Conservation (phyloP, 2,797 vertebrate genomes). For the Aulostomus chinensis region DNA sequence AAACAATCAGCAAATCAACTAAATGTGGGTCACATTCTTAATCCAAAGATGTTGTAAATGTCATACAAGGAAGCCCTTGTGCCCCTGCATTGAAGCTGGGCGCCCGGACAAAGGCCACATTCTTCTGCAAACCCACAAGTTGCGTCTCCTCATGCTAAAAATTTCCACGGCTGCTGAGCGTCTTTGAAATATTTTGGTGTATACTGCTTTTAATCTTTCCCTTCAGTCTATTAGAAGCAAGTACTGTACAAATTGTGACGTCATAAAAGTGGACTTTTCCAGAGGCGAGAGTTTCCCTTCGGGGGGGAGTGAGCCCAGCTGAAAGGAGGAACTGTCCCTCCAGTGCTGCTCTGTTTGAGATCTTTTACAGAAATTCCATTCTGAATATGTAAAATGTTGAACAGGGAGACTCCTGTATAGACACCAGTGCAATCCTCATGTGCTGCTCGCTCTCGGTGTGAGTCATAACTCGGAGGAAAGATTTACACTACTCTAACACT, state of each 20-base stretch:
- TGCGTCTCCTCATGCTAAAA: conserved; percentile 37
- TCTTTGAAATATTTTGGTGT: conserved; percentile 26
- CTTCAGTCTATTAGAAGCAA: conserved; percentile 19
- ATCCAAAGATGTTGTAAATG: conserved; percentile 38
- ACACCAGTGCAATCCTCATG: not conserved
- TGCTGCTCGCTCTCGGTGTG: not conserved
- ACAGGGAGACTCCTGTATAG: conserved; percentile 2
- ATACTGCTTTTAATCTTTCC: conserved; percentile 37
- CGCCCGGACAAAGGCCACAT: conserved; percentile 53
- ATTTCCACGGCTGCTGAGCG: conserved; percentile 56
- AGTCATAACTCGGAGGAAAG: too few species aligned
- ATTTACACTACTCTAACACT: too few species aligned
- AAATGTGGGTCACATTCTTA: conserved; percentile 38
- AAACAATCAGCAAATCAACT: conserved; percentile 30
- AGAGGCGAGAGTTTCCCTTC: conserved; percentile 53
- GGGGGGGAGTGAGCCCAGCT: conserved; percentile 24
- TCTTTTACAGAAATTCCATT: conserved; percentile 35
- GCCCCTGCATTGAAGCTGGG: conserved; percentile 9
- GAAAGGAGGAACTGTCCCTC: conserved; percentile 53
- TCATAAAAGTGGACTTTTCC: conserved; percentile 69
- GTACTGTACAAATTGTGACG: conserved; percentile 57
- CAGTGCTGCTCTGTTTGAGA: conserved; percentile 34
- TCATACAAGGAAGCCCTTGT: conserved; percentile 61
- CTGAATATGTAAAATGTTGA: conserved; percentile 26
- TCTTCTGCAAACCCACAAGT: conserved; percentile 46